Base-by-base conservation (phyloP, 2,888 invertebrate genomes). In the Hemaris fuciformis region DNA sequence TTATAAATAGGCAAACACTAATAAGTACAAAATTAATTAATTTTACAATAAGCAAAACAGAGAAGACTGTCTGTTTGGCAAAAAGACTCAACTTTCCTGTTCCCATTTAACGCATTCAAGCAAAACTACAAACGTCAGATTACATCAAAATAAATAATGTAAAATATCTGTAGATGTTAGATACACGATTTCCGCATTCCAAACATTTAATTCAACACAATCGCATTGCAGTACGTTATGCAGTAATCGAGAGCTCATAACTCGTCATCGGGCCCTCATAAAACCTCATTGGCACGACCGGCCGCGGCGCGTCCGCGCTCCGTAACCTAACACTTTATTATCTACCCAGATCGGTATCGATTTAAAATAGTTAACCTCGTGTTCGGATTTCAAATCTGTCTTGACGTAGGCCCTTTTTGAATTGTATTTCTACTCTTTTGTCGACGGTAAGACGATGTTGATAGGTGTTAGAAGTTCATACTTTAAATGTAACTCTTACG, bases 241-340 rank as follows among this genome's bases (percentile, higher is more conserved):
- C 68, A 68, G 68, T 71, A 70, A 71, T 69, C 71, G 70, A 67
- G 69, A 72, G 73, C 75, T 74, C 76, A 79, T 84, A 83, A 80
- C 74, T 84, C 77, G 75, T 74, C 77, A 77, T 79, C 74, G 72
- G 67, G 70, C 68, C 71, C 75, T 73, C 82, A 78, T 83, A 83
- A 84, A 83, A 70, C 72, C 72, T 71, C 71, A 79, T 78, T 75
- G 80, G 74, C 76, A 71, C 76, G 76, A 73, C 76, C 68, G 69
- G 71, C 72, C 71, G 74, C 73, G 68, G 66, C 70, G 65, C 69
- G 71, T 69, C 73, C 68, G 70, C 62, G 66, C 72, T 77, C 74
- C 77, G 83, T 79, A 83, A 83, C 75, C 75, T 73, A 73, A 83
- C 79, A 81, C 81, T 81, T 84, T 41, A 81, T 81, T 81, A 74